These are phyloP conservation scores for Porites divaricata DNA, from an alignment of 92 coral and sea anemone species.

Conservation along the genomic window DNA sequence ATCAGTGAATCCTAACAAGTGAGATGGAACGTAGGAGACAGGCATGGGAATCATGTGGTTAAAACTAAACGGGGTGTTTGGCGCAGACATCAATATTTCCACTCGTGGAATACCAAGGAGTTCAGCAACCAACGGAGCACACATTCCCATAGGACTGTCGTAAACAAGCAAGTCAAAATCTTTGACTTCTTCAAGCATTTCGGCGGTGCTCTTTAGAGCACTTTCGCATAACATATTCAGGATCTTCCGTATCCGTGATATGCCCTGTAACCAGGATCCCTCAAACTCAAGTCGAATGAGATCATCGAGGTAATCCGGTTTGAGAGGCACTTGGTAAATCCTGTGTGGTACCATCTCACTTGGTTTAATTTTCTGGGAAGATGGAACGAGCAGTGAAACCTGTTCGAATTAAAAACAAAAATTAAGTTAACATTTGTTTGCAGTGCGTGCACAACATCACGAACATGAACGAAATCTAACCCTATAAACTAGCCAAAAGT, in stretches of 20 bases:
- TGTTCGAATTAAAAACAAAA: neutral
- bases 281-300: neutral
- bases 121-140: constrained; percentile 12
- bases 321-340: constrained; percentile 56
- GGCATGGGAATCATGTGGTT: constrained; percentile 19
- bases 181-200: constrained; percentile 39
- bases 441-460: too few species aligned
- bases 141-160: constrained; percentile 18
- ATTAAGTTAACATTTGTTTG: too few species aligned
- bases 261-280: neutral
- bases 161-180: constrained; percentile 41
- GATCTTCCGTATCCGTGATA: neutral
- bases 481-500: too few species aligned
- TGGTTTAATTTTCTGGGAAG: constrained; percentile 43
- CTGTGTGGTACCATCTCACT: constrained; percentile 39
- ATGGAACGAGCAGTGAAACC: constrained; percentile 53
- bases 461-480: too few species aligned
- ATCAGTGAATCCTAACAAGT: neutral
- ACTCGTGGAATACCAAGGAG: constrained; percentile 10
- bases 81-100: neutral
- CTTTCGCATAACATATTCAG: constrained; percentile 23
- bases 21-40: constrained; percentile 29
- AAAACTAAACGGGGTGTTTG: neutral
- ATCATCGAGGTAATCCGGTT: constrained; percentile 22
- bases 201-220: constrained; percentile 29